Percentiles rank a stretch among this genome's conserved stretches.
phyloP scores from a whole-genome alignment of 2,888 invertebrate species.

The Tiliacea aurago region DNA sequence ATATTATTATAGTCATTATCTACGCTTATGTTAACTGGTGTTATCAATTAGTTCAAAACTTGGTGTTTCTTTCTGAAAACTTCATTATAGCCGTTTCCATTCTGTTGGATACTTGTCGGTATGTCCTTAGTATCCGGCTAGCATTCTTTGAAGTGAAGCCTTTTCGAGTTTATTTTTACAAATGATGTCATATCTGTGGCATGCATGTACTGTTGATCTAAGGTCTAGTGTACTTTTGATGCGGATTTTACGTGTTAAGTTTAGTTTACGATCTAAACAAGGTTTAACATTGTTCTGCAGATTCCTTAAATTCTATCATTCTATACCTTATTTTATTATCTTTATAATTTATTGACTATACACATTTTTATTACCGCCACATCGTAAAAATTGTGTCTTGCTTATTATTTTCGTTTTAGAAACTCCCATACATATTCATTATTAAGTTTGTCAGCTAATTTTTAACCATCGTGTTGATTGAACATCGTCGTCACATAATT shows the following conservation, averaged over 20 bases:
- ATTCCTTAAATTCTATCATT: conserved; percentile 74
- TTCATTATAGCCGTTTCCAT: conserved; percentile 9
- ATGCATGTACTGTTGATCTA: conserved; percentile 62
- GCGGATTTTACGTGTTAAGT: conserved; percentile 64
- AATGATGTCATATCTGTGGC: conserved; percentile 66
- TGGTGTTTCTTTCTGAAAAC: neutral
- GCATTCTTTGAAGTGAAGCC: conserved; percentile 30
- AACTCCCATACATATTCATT: conserved; percentile 81
- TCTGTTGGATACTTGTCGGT: neutral
- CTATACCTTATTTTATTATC: conserved; percentile 77
- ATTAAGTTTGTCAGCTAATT: conserved; percentile 82
- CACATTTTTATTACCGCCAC: conserved; percentile 72
- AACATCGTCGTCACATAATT: conserved; percentile 85
- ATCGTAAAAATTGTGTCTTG: conserved; percentile 74
- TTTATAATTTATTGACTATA: conserved; percentile 79
- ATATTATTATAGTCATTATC: neutral
- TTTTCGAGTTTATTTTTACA: conserved; percentile 40
- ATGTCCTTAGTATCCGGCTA: conserved; percentile 18
- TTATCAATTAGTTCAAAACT: neutral
- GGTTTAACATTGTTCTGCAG: conserved; percentile 70
- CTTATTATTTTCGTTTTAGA: conserved; percentile 72
- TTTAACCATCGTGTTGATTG: conserved; percentile 84
- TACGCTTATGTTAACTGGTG: neutral
- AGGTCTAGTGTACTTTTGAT: conserved; percentile 58
- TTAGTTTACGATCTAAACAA: conserved; percentile 74